A percentile compares a stretch with the other conserved stretches of the same genome.
These are phyloP conservation scores for Umimayanthus kanabou DNA, from an alignment of 92 coral and sea anemone species.

Conservation along the genomic window DNA sequence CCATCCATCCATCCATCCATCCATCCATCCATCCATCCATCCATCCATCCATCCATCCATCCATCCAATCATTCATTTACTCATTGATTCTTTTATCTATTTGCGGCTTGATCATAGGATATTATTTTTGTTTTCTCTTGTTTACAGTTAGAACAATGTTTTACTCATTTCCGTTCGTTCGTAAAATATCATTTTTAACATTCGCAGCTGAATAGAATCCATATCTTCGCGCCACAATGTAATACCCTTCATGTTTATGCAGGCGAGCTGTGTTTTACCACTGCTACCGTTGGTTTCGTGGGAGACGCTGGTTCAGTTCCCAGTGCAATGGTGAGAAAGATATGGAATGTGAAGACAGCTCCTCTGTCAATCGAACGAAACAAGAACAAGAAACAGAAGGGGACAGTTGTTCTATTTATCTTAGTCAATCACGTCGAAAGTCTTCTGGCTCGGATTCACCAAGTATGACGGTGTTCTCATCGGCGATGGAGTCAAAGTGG, in stretches of 20 bases:
- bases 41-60: no score
- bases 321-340: conserved; percentile 15
- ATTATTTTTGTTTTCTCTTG: no score
- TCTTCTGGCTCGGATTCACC: not conserved
- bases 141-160: no score
- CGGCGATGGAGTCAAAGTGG: conserved; percentile 20
- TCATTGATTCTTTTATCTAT: no score
- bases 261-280: conserved; percentile 70
- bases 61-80: no score
- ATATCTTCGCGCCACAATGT: no score
- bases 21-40: no score
- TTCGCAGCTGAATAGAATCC: no score
- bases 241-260: not conserved
- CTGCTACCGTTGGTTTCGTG: conserved; percentile 58
- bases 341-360: conserved; percentile 23
- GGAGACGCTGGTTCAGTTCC: conserved; percentile 39
- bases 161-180: no score
- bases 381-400: not conserved
- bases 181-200: no score
- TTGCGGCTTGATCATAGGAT: no score
- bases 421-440: not conserved
- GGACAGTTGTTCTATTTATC: not conserved
- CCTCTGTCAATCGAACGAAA: not conserved
- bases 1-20: no score
- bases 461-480: not conserved